These are phyloP conservation scores for Euglossa dilemma DNA, from an alignment of 1,140 invertebrate species.

Conservation along the genomic window DNA sequence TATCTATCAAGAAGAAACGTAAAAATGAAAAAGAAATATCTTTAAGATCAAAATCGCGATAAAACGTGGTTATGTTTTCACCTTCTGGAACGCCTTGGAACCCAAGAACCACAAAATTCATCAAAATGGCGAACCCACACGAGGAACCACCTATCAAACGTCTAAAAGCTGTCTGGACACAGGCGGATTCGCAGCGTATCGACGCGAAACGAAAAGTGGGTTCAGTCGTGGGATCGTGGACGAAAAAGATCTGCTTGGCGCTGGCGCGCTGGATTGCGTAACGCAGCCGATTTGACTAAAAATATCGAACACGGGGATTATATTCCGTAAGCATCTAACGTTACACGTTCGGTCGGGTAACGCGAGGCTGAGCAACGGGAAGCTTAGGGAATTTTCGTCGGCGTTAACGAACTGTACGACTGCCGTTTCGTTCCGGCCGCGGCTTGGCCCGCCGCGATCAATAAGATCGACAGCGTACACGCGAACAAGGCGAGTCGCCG, in stretches of 20 bases:
- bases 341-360: slow-evolving; percentile 27
- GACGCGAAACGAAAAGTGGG: neutral
- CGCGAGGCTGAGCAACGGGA: neutral
- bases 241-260: neutral
- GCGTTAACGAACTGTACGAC: slow-evolving; percentile 2
- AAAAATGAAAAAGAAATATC: too few relatives aligned
- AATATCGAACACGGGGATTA: slow-evolving; percentile 39
- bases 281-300: slow-evolving; percentile 32
- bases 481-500: neutral
- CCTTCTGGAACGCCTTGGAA: too few relatives aligned
- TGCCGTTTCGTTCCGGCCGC: neutral
- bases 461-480: slow-evolving; percentile 29
- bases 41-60: too few relatives aligned
- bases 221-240: neutral
- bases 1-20: too few relatives aligned
- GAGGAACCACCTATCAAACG: too few relatives aligned
- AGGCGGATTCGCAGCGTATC: too few relatives aligned
- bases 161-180: too few relatives aligned
- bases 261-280: slow-evolving; percentile 16
- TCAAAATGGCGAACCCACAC: too few relatives aligned
- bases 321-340: slow-evolving; percentile 45
- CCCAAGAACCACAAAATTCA: too few relatives aligned
- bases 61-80: too few relatives aligned
- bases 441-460: slow-evolving; percentile 11
- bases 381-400: slow-evolving; percentile 34